Percentiles rank a stretch among this genome's conserved stretches.
Evolutionary conservation across 2,888 invertebrate species (phyloP).

Genomic region (Drosophila anomalata): DNA sequence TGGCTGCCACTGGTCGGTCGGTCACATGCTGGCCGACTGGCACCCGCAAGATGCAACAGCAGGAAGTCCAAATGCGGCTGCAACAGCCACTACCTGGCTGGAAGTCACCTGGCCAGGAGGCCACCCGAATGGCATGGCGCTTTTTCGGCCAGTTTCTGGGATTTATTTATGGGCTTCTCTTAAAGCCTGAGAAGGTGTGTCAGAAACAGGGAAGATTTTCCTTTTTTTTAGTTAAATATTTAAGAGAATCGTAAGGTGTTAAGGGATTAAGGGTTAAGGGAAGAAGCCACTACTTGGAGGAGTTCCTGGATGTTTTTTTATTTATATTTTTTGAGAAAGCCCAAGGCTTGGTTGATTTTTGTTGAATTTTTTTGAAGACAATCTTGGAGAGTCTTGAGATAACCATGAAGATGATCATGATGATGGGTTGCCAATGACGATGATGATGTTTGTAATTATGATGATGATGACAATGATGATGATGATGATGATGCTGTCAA

Average conservation of each 20-base stretch:
- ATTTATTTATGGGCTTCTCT: background rate
- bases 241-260: no score
- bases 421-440: background rate
- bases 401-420: constrained; percentile 1
- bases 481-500: constrained; percentile 4
- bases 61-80: constrained; percentile 48
- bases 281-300: no score
- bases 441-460: background rate
- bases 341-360: constrained; percentile 6
- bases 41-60: constrained; percentile 54
- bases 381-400: constrained; percentile 14
- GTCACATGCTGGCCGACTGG: constrained; percentile 43
- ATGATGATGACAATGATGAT: background rate
- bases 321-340: constrained; percentile 19
- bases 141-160: background rate
- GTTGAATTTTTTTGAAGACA: constrained; percentile 6
- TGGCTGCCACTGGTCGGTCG: constrained; percentile 10
- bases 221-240: no score
- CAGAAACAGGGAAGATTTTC: no score
- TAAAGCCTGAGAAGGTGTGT: no score
- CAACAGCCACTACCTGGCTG: constrained; percentile 26
- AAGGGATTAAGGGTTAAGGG: no score
- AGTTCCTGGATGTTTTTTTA: background rate
- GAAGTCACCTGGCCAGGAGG: constrained; percentile 50
- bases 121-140: constrained; percentile 5